Evolutionary conservation across 2,797 vertebrate genomes (phyloP), one percentile per base, ranked within the genome.

Genomic region (Karalla daura): DNA sequence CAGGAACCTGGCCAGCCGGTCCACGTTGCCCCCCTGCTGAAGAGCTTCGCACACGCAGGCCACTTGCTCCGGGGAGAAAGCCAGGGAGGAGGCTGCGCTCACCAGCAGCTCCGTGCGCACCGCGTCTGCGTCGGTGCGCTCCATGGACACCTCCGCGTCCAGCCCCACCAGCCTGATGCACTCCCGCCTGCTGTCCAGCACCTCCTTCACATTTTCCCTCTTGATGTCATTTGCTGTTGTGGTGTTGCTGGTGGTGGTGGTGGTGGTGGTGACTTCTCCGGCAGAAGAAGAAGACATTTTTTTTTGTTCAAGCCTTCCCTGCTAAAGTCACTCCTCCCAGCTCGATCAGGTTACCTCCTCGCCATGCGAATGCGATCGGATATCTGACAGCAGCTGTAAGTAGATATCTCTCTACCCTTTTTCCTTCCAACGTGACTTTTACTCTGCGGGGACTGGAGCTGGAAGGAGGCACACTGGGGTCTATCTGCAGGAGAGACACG

Each of bases 21-120:
- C 97, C 95, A 99, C 95, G 91, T 99, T 96, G 76, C 98, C 98
- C 72, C 97, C 98, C 90, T 99, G 98, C 93, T 98, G 96, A 93
- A 99, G 83, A 74, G 97, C 98, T 92, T 99, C 98, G 89, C 98
- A 99, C 33, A 99, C 97, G 56, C 97, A 98, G 78, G 97, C 97
- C 90, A 99, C 97, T 86, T 99, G 98, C 91, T 99, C 98, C 65
- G 97, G 96, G 25, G 97, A 98, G 91, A 99, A 98, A 76, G 96
- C 95, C 88, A 98, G 94, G 15, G 96, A 95, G 70, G 95, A 94
- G 61, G 95, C 88, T 88, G 90, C 93, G 94, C 95, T 94, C 88
- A 94, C 94, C 86, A 96, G 63, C 78, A 97, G 95, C 93, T 97
- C 96, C 68, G 94, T 90, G 81, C 93, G 95, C 91, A 96, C 94